These are phyloP conservation scores for Dendroctonus ponderosae DNA, from an alignment of 1,140 invertebrate genomes.

Conservation along the genomic window DNA sequence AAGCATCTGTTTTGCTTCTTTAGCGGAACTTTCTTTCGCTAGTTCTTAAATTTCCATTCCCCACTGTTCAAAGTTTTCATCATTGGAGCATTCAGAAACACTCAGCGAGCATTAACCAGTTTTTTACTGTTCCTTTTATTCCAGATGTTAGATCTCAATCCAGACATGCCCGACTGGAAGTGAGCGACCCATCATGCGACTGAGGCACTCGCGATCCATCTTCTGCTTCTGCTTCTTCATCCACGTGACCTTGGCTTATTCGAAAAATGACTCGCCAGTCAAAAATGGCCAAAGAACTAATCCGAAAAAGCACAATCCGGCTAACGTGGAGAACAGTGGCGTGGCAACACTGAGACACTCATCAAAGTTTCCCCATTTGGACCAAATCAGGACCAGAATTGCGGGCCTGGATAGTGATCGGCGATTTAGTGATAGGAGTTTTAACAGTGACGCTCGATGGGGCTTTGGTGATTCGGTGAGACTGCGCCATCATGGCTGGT, in stretches of 20 bases:
- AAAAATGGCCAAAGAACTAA: conserved; percentile 23
- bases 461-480: background rate
- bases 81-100: no score
- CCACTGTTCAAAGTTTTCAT: no score
- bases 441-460: conserved; percentile 4
- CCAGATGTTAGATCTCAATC: no score
- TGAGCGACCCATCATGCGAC: conserved; percentile 24
- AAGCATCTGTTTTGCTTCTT: no score
- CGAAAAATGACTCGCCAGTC: conserved; percentile 13
- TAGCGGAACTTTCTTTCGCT: no score
- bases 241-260: conserved; percentile 19
- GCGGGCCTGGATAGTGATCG: conserved; percentile 11
- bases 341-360: conserved; percentile 14
- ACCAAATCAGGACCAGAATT: conserved; percentile 14
- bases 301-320: conserved; percentile 24
- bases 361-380: conserved; percentile 22
- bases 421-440: conserved; percentile 16
- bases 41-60: no score
- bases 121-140: no score
- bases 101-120: no score
- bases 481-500: conserved; percentile 27
- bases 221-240: conserved; percentile 11
- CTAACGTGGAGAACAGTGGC: conserved; percentile 2
- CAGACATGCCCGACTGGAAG: background rate
- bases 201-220: conserved; percentile 4